phyloP scores from a whole-genome alignment of 2,888 invertebrate genomes.

The Hypomecis atomaria region DNA sequence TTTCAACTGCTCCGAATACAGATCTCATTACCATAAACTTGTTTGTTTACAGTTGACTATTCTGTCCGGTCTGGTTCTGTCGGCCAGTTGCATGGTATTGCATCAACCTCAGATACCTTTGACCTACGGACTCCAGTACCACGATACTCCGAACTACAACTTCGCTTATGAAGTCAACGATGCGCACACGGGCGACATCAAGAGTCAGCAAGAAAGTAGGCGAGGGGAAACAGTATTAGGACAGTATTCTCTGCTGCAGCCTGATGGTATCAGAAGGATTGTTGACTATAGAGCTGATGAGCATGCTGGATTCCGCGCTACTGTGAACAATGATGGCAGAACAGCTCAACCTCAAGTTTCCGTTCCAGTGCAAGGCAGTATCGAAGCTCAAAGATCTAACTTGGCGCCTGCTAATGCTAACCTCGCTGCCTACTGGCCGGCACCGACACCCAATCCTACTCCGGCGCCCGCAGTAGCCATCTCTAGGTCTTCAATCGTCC shows the following conservation, averaged over 20 bases:
- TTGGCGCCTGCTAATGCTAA: conserved; percentile 37
- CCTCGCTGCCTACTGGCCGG: conserved; percentile 41
- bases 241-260: conserved; percentile 81
- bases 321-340: conserved; percentile 72
- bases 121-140: conserved; percentile 48
- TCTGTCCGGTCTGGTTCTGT: conserved; percentile 60
- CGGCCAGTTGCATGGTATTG: conserved; percentile 66
- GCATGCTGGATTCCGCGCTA: conserved; percentile 81
- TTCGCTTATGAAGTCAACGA: conserved; percentile 84
- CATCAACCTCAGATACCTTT: conserved; percentile 60
- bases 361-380: conserved; percentile 21
- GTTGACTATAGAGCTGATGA: conserved; percentile 84
- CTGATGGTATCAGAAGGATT: conserved; percentile 81
- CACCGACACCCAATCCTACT: conserved; percentile 49
- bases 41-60: conserved; percentile 38
- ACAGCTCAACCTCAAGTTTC: conserved; percentile 22
- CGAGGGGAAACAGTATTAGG: conserved; percentile 81
- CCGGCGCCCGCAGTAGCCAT: conserved; percentile 60
- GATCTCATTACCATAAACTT: conserved; percentile 17
- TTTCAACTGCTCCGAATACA: conserved; percentile 19
- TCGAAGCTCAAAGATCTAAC: conserved; percentile 21
- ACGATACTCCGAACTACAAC: conserved; percentile 73
- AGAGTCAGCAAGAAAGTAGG: conserved; percentile 81
- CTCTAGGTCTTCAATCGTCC: conserved; percentile 66
- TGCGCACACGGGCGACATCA: conserved; percentile 80